Base-by-base conservation (phyloP, 2,113 vertebrate genomes). In the Urocolius indicus region DNA sequence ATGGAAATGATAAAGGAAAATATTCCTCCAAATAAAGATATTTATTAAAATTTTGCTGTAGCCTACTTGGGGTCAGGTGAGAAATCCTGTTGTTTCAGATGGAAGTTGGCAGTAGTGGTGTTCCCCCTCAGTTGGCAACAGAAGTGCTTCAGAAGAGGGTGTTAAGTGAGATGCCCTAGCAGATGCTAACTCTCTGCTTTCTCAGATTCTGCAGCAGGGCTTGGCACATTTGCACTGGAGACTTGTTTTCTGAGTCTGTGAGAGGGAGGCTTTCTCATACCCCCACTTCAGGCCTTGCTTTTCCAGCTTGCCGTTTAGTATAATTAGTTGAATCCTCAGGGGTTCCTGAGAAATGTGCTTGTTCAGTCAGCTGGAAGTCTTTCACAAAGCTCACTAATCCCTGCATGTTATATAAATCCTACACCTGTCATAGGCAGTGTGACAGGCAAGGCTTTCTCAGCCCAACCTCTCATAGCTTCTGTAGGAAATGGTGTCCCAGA, bases 311-410 rank as follows among this genome's bases (percentile, higher is more conserved):
- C 88, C 0, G 3, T 52, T 87, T 43, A 36, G 85, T 78, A 55
- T 92, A 96, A 93, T 72, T 94, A 62, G 62, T 57, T 65, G 68
- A 92, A 81, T 94, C 94, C 93, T 72, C 41, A 81, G 85, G 73
- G 80, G 65, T 54, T 93, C 79, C 76, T 94, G 88, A 93, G 93
- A 95, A 96, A 96, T 94, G 92, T 95, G 88, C 94, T 90, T 95
- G 58, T 72, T 88, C 94, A 90, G 86, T 90, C 85, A 94, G 83
- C 76, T 96, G 79, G 74, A 93, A 95, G 58, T 84, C 88, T 95
- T 89, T 89, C 0, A 6, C 92, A 89, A 86, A 95, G 93, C 94
- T 91, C 83, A 11, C 52, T 94, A 84, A 97, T 96, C 95, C 92
- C 73, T 92, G 71, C 27, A 43, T 79, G 88, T 95, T 90, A 90